Base-by-base conservation (phyloP, 2,888 invertebrate genomes). In the Piscicola geometra region DNA sequence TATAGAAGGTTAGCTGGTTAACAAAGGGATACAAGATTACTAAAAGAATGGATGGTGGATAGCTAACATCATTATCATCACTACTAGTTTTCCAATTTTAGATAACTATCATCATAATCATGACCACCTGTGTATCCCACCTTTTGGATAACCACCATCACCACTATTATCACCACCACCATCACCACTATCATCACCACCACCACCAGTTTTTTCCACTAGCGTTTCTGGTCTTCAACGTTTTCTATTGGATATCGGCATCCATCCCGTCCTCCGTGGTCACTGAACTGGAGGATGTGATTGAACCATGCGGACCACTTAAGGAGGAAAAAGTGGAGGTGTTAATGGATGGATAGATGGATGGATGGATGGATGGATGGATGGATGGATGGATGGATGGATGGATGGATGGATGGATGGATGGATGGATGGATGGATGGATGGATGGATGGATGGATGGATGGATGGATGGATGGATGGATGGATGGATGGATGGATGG, bases 151-250 rank as follows among this genome's bases (percentile, higher is more conserved):
- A 33, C 66, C 5, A n/a, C 41, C 15, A 32, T 33, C 28, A 25
- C 35, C 36, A 25, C 41, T 36, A 32, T 15, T 0, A 25, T 25
- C 25, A 32, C 41, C 35, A 32, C 41, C 41, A 32, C 35, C 41
- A 18, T 25, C 68, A 32, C 32, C 35, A 25, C 68, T 12, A 18
- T 9, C n/a, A 12, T 25, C 41, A 25, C 33, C 35, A 32, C 68
- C 25, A 32, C 68, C n/a, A 18, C n/a, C 21, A 56, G 60, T 28
- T 33, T 15, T 73, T 73, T 73, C 73, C 73, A 0, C 30, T 73
- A 35, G 73, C 64, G 12, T 73, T 73, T 30, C 56, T 73, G n/a
- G 35, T 73, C 36, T 73, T 73, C 73, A 73, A 64, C 56, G 64
- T 73, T 21, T 56, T 64, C 73, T 73, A 73, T 25, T 73, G 73